Evolutionary conservation across 2,797 vertebrate species (phyloP), one percentile per base, ranked within the genome.

Genomic region (Cryptoblepharus egeriae): DNA sequence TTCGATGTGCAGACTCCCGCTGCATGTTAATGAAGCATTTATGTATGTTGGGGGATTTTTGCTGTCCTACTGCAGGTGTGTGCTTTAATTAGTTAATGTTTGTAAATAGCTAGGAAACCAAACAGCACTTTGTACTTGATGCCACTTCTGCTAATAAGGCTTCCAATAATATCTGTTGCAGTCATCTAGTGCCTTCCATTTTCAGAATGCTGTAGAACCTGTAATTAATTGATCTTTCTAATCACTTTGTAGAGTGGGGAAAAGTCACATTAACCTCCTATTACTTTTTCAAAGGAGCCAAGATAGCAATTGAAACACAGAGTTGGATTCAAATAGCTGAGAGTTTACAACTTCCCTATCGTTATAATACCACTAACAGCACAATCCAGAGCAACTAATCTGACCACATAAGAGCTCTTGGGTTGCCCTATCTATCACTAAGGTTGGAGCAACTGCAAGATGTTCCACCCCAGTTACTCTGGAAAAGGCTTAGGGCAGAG

Each of bases 51-150:
- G 71, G n/a, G 11, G 22, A 83, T 86, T 83, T 85, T 55, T 26
- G 1, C 69, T 10, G 0, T 75, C 30, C 10, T 72, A 2, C 57
- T 49, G 22, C 88, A 85, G 1, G 22, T 79, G 22, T 5, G 49
- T 81, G 20, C 74, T 15, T 76, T 68, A 45, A 69, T 86, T 86
- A 82, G n/a, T 55, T 80, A 13, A 24, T 75, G 3, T 82, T 86
- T 82, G 13, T 57, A 61, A 83, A 80, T 63, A 81, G 7, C n/a
- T 39, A 15, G 58, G 71, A 83, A 89, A 90, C 79, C 69, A 10
- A 86, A 83, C 22, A 83, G 65, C 1, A 1, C 1, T 79, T 87
- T 82, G 45, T 30, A n/a, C 39, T 13, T 28, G 76, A 55, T 74
- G 45, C 67, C 68, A 79, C 69, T 77, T 35, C 37, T 58, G 63